These are phyloP conservation scores for Turnix velox DNA, from an alignment of 2,113 vertebrate species.

Conservation along the genomic window DNA sequence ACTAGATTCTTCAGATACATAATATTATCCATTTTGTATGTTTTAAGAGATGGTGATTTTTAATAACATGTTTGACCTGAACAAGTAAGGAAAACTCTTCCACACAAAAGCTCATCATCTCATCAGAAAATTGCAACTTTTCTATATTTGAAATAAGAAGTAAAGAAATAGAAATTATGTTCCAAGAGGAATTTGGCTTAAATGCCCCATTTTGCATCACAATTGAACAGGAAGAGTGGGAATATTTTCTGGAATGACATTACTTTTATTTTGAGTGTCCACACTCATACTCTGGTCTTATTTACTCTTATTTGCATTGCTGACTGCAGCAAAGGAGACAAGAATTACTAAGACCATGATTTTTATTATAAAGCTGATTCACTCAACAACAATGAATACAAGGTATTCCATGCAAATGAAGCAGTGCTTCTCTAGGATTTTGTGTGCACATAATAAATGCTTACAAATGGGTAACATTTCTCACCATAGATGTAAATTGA, in stretches of 20 bases:
- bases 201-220: not conserved
- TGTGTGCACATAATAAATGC: not conserved
- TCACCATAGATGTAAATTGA: not conserved
- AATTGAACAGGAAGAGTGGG: not conserved
- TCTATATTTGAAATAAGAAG: not conserved
- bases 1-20: not conserved
- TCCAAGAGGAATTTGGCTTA: not conserved
- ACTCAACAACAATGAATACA: not conserved
- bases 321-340: not conserved
- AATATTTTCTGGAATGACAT: not conserved
- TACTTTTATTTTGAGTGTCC: not conserved
- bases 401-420: not conserved
- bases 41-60: not conserved
- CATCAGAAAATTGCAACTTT: not conserved
- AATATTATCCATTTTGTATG: not conserved
- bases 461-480: not conserved
- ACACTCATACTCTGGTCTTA: not conserved
- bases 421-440: not conserved
- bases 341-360: not conserved
- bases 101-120: not conserved
- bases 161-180: not conserved
- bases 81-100: not conserved
- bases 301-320: not conserved
- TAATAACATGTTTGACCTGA: not conserved
- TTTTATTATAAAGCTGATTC: not conserved